These are phyloP conservation scores for Eupithecia inturbata DNA, from an alignment of 2,888 invertebrate species.

Conservation along the genomic window DNA sequence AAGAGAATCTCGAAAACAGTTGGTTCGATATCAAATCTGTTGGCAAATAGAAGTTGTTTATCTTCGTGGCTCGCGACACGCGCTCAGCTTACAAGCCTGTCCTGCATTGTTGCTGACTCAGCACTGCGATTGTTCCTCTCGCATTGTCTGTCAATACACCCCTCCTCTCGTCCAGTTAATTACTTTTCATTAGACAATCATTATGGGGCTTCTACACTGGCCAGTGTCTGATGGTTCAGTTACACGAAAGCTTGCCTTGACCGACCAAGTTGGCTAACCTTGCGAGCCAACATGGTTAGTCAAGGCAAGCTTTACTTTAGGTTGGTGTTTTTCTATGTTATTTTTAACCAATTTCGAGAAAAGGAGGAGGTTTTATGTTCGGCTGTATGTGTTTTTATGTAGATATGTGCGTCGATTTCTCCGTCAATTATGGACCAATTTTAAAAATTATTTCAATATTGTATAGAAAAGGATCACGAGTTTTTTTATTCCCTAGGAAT, in stretches of 20 bases:
- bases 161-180: constrained; percentile 67
- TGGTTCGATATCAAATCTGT: not conserved
- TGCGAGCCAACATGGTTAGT: not conserved
- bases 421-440: too few species aligned
- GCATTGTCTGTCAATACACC: constrained; percentile 76
- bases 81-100: constrained; percentile 68
- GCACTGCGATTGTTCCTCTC: constrained; percentile 77
- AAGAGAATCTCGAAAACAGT: not conserved
- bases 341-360: too few species aligned
- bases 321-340: not conserved
- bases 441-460: too few species aligned
- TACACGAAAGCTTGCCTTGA: not conserved
- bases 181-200: constrained; percentile 79
- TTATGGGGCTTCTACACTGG: constrained; percentile 35
- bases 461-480: too few species aligned
- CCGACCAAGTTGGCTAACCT: not conserved
- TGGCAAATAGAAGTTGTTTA: not conserved
- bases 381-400: too few species aligned
- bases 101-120: constrained; percentile 77
- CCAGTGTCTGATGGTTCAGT: not conserved
- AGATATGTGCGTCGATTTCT: too few species aligned
- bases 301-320: not conserved
- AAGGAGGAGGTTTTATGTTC: too few species aligned
- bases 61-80: constrained; percentile 48
- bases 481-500: too few species aligned